Conservation (phyloP, 2,797 vertebrate genomes). For the Alca torda region DNA sequence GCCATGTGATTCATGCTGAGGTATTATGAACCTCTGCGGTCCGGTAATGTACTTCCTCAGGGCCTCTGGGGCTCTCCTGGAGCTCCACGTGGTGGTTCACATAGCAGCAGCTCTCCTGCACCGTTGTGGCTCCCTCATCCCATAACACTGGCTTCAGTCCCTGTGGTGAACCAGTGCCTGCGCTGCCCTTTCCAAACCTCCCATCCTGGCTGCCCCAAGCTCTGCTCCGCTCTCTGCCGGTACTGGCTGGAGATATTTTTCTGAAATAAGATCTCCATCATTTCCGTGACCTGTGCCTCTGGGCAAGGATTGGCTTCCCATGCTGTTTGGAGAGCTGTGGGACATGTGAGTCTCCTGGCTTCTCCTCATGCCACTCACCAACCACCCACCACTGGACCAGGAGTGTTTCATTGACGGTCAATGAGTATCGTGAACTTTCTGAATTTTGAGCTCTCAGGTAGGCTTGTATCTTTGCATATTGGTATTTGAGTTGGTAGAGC, state of each 20-base stretch:
- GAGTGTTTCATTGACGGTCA: accelerated
- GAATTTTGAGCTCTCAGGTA: too few relatives aligned
- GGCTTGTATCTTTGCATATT: neutral
- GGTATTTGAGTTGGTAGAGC: neutral
- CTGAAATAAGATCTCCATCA: neutral
- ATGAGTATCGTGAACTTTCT: neutral
- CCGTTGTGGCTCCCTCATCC: accelerated
- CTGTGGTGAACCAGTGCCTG: accelerated
- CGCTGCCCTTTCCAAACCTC: accelerated
- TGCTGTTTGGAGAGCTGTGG: neutral
- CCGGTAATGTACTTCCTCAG: neutral
- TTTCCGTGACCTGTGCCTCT: accelerated
- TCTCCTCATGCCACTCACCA: neutral
- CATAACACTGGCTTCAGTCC: neutral
- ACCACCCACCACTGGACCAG: too few relatives aligned
- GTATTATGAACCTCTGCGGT: neutral
- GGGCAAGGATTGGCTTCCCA: neutral
- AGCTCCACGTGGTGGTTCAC: neutral
- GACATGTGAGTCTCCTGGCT: neutral
- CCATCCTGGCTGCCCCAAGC: neutral
- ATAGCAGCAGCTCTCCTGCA: accelerated
- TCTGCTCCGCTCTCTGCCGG: neutral
- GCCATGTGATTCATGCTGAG: neutral
- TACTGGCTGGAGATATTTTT: neutral
- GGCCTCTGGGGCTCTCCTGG: neutral